These are phyloP conservation scores for Onchidella celtica DNA, from an alignment of 2,888 invertebrate species.

Conservation along the genomic window DNA sequence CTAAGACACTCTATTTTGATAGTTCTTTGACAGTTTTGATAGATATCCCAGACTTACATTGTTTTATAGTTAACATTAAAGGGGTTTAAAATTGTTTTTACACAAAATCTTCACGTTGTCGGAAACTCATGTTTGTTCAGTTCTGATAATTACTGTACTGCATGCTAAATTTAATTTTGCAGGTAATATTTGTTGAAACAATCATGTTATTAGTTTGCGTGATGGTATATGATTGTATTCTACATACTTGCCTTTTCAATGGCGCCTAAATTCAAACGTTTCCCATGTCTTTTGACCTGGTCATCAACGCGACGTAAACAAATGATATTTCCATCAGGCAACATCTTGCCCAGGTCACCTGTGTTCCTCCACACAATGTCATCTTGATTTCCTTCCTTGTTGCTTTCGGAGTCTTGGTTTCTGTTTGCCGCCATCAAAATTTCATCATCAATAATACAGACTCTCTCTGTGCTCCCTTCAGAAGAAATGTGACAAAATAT, in stretches of 20 bases:
- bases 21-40: too few relatives aligned
- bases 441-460: constrained; percentile 74
- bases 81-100: too few relatives aligned
- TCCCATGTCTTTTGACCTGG: constrained; percentile 89
- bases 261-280: constrained; percentile 84
- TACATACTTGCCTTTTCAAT: constrained; percentile 66
- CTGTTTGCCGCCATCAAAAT: constrained; percentile 7
- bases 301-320: constrained; percentile 82
- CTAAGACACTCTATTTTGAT: too few relatives aligned
- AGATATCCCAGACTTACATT: too few relatives aligned
- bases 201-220: too few relatives aligned
- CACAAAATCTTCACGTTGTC: too few relatives aligned
- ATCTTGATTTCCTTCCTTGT: background rate
- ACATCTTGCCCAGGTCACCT: constrained; percentile 86
- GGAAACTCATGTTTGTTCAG: too few relatives aligned
- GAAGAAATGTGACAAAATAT: constrained; percentile 13
- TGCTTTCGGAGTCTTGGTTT: background rate
- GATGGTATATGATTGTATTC: too few relatives aligned
- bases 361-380: constrained; percentile 82
- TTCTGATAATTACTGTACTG: too few relatives aligned
- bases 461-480: constrained; percentile 65
- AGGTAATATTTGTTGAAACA: too few relatives aligned
- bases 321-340: constrained; percentile 39
- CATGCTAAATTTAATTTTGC: too few relatives aligned
- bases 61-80: too few relatives aligned